A percentile compares a stretch with the other conserved stretches of the same genome.
These are phyloP conservation scores for Drosophila malerkotliana DNA, from an alignment of 1,140 invertebrate genomes.

Conservation along the genomic window DNA sequence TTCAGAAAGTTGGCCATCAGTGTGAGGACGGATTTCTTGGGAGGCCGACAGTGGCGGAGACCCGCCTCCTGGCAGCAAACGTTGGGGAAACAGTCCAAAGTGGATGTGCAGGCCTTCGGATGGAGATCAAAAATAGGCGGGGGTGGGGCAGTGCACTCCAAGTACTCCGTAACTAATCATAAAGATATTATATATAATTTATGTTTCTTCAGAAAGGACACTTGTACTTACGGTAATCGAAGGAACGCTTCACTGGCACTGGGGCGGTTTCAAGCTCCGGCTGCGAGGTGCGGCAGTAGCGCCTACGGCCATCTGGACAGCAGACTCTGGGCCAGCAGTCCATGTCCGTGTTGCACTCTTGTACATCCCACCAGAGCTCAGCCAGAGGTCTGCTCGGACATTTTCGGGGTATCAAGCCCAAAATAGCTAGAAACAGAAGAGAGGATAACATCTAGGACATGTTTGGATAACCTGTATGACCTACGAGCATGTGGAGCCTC, in stretches of 20 bases:
- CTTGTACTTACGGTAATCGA: conserved; percentile 84
- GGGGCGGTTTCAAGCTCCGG: conserved; percentile 87
- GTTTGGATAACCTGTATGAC: conserved; percentile 33
- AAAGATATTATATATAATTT: not conserved
- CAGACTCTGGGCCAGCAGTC: conserved; percentile 90
- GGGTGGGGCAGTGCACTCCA: conserved; percentile 89
- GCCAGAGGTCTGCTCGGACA: conserved; percentile 87
- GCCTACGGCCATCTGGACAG: conserved; percentile 87
- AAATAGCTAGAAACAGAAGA: conserved; percentile 84
- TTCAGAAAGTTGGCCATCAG: conserved; percentile 86
- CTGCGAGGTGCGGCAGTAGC: conserved; percentile 88
- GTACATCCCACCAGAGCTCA: conserved; percentile 87
- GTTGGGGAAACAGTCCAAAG: conserved; percentile 90
- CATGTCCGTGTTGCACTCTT: conserved; percentile 87
- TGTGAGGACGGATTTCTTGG: conserved; percentile 87
- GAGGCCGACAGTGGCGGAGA: conserved; percentile 88
- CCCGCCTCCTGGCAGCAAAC: conserved; percentile 90
- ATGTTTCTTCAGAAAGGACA: not conserved
- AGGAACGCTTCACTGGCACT: conserved; percentile 84
- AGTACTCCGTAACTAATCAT: conserved; percentile 86
- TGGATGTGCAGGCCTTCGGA: conserved; percentile 87
- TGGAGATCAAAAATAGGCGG: conserved; percentile 87
- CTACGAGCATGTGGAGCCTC: conserved; percentile 86
- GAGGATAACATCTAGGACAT: too few relatives aligned
- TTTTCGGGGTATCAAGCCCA: conserved; percentile 87